phyloP scores from a whole-genome alignment of 2,797 vertebrate species.

The Nothura maculosa region DNA sequence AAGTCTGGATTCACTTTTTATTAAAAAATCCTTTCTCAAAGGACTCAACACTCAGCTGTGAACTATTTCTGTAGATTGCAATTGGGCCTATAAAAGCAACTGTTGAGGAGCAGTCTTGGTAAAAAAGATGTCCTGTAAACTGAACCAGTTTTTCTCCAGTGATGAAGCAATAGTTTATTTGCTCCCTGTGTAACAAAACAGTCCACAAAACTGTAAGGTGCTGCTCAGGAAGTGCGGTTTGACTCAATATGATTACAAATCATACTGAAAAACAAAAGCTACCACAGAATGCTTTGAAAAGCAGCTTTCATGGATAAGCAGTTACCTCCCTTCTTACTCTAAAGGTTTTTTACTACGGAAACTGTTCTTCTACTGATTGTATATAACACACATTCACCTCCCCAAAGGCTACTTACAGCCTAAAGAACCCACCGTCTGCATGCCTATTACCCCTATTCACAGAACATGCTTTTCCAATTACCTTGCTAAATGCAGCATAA shows the following conservation, averaged over 20 bases:
- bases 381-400: conserved; percentile 30
- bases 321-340: conserved; percentile 12
- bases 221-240: background rate
- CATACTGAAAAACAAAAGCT: conserved; percentile 28
- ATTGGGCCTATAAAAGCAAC: background rate
- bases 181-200: background rate
- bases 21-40: background rate
- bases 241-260: conserved; percentile 27
- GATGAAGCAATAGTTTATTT: background rate
- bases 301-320: background rate
- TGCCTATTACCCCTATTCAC: conserved; percentile 42
- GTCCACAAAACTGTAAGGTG: background rate
- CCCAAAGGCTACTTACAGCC: conserved; percentile 52
- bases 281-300: conserved; percentile 25
- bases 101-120: background rate
- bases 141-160: background rate
- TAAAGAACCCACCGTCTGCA: conserved; percentile 37
- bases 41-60: background rate
- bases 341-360: conserved; percentile 49
- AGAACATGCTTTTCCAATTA: conserved; percentile 71
- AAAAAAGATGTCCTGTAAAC: conserved; percentile 26
- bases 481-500: conserved; percentile 63
- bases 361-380: background rate
- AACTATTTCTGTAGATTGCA: conserved; percentile 7
- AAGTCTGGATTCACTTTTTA: background rate